Evolutionary conservation across 2,797 vertebrate genomes (phyloP), one percentile per base, ranked within the genome.

Genomic region (Siniperca scherzeri): DNA sequence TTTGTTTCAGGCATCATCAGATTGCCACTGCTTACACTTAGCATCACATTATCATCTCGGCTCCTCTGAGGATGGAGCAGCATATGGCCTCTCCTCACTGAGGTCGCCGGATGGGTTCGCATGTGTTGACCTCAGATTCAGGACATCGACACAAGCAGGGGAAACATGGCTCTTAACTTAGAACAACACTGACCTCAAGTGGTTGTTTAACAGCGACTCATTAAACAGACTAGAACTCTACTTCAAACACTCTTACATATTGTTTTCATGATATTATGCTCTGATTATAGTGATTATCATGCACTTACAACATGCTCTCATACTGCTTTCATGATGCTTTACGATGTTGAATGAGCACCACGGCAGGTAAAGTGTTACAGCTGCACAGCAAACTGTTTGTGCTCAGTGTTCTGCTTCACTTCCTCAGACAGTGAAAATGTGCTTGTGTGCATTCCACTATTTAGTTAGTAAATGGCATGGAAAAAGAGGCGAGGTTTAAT

Each of bases 181-280:
- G 82, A 85, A 36, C 93, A 93, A 93, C 82, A 93, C 90, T 92
- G 91, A 92, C 93, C 84, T 88, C 91, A 64, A 84, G 91, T 93
- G 92, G 93, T 27, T 33, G 50, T 27, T 48, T 50, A 8, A 25
- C 42, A 30, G 16, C 36, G 75, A 56, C 19, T 77, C 67, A 73
- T 50, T 33, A 12, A 61, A 52, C 2, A 36, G 7, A 60, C n/a
- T 7, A 2, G 7, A 56, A 48, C 25, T 38, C 1, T 25, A 7
- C n/a, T 14, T 1, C 36, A 40, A 27, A 8, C 33, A 44, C 17
- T n/a, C 22, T 10, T 4, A 30, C 8, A 25, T 17, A 33, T 12
- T 77, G 25, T 30, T 76, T 62, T 61, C 19, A 67, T 73, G 38
- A 55, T 46, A 61, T 53, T 14, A 48, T 44, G 38, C 21, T 56